Percentiles rank a stretch among this genome's conserved stretches.
Evolutionary conservation across 1,140 invertebrate genomes (phyloP).

Genomic region (Saccostrea cuccullata): DNA sequence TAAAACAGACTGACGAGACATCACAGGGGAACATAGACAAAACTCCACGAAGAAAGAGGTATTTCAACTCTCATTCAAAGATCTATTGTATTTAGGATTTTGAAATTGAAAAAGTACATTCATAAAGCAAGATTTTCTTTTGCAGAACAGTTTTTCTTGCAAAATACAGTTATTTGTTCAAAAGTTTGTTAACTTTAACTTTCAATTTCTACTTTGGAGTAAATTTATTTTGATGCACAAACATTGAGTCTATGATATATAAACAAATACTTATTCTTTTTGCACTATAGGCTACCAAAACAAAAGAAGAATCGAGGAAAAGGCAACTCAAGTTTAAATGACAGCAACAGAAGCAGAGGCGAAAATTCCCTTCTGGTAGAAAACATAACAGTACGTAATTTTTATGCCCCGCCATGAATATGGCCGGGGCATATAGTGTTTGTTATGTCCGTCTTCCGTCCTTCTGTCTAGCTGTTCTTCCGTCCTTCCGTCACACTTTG

Average conservation of each 20-base stretch:
- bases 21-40: not conserved
- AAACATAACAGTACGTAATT: conserved; percentile 21
- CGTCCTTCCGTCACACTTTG: no score
- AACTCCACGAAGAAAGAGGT: conserved; percentile 5
- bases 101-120: no score
- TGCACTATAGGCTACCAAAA: conserved; percentile 46
- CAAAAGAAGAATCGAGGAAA: conserved; percentile 40
- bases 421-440: no score
- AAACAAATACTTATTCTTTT: not conserved
- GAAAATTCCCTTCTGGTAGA: conserved; percentile 24
- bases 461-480: no score
- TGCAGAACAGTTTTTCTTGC: not conserved
- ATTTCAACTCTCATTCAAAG: no score
- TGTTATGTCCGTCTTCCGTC: no score
- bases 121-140: no score
- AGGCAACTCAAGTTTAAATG: conserved; percentile 40
- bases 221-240: not conserved
- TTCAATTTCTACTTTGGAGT: no score
- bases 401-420: no score
- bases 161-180: not conserved
- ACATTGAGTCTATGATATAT: not conserved
- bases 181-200: no score
- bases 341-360: conserved; percentile 50
- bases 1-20: not conserved
- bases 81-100: no score